Evolutionary conservation across 2,113 vertebrate species (phyloP).

Genomic region (Melanerpes formicivorus): DNA sequence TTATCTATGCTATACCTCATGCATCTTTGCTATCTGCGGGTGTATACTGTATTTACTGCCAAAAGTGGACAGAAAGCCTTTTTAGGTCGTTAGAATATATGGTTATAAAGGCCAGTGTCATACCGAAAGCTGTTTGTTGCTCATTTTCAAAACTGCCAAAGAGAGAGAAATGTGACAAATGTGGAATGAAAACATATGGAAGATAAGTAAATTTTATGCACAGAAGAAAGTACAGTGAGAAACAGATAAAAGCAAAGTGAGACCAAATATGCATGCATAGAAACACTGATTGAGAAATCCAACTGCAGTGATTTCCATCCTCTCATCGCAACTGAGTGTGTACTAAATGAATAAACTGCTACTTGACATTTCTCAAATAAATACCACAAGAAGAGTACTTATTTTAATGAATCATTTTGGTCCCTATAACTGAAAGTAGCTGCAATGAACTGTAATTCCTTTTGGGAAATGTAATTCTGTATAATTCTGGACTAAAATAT

Average conservation of each 20-base stretch:
- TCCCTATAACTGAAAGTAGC: constrained; percentile 33
- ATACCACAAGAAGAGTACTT: constrained; percentile 48
- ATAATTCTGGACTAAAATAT: constrained; percentile 35
- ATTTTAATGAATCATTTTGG: constrained; percentile 62
- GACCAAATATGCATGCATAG: not conserved
- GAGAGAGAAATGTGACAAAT: not conserved
- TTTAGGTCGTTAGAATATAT: not conserved
- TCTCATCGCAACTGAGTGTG: not conserved
- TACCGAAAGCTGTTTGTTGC: not conserved
- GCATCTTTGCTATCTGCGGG: not conserved
- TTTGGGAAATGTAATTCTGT: not conserved
- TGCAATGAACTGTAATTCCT: constrained; percentile 44
- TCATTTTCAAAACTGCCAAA: constrained; percentile 7
- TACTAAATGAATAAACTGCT: constrained; percentile 56
- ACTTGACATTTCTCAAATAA: constrained; percentile 66
- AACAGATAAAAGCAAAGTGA: constrained; percentile 32
- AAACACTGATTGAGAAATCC: constrained; percentile 47
- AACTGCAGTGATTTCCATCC: constrained; percentile 30
- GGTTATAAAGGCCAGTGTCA: not conserved
- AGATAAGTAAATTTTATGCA: constrained; percentile 12
- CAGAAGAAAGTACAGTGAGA: not conserved
- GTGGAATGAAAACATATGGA: not conserved
- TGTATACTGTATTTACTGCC: not conserved
- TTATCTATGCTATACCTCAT: not conserved
- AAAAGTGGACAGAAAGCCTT: not conserved